Conservation (phyloP, 2,113 vertebrate genomes). For the Corythornis vintsioides region DNA sequence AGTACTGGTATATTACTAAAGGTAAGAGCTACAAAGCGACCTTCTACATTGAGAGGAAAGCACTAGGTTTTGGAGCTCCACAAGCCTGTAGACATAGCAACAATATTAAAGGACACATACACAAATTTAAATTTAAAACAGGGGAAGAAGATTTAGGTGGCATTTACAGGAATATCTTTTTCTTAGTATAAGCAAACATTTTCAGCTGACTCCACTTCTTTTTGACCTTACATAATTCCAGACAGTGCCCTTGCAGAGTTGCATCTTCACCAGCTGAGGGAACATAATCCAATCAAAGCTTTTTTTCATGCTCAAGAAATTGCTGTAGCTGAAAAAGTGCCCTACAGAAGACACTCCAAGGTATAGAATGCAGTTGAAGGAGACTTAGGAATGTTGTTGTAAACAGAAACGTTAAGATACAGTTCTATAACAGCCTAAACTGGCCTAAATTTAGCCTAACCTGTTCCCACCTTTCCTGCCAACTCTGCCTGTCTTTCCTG, state of each 20-base stretch:
- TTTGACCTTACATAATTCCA: neutral
- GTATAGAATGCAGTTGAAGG: neutral
- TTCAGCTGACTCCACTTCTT: neutral
- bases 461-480: neutral
- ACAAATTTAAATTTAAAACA: neutral
- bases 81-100: neutral
- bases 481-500: neutral
- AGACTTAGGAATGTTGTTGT: neutral
- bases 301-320: neutral
- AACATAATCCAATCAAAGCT: neutral
- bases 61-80: neutral
- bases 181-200: neutral
- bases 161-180: neutral
- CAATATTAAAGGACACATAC: neutral
- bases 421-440: neutral
- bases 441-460: neutral
- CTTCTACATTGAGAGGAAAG: neutral
- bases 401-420: neutral
- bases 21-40: neutral
- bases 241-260: neutral
- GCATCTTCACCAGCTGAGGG: neutral
- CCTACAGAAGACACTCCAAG: neutral
- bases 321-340: neutral
- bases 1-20: neutral
- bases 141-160: neutral